These are phyloP conservation scores for Acanthurus tractus DNA, from an alignment of 2,797 vertebrate species.

Conservation along the genomic window DNA sequence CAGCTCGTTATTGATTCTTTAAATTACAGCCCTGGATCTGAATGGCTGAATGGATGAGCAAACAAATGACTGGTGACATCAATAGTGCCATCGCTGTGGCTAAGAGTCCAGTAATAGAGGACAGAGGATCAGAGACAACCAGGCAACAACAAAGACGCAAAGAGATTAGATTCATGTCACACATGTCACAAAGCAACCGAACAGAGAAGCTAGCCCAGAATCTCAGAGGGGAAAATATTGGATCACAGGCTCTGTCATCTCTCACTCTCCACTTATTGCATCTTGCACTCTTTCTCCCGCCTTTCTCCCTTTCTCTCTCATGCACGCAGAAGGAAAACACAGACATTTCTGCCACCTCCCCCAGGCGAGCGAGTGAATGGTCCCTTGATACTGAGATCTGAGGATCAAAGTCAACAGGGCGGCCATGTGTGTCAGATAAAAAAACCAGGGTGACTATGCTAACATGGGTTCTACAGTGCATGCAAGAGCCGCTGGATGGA, in stretches of 20 bases:
- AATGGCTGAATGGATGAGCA: slow-evolving; percentile 60
- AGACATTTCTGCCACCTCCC: slow-evolving; percentile 79
- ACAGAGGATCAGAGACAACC: slow-evolving; percentile 50
- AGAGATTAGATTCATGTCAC: slow-evolving; percentile 71
- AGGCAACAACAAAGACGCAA: slow-evolving; percentile 62
- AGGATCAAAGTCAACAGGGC: slow-evolving; percentile 80
- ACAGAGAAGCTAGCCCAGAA: slow-evolving; percentile 53
- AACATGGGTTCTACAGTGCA: slow-evolving; percentile 47
- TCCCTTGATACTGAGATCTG: slow-evolving; percentile 78
- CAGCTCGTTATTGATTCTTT: slow-evolving; percentile 67
- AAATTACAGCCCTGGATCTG: slow-evolving; percentile 66
- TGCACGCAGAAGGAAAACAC: slow-evolving; percentile 71
- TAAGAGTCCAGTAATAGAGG: slow-evolving; percentile 52
- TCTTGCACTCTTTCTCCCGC: slow-evolving; percentile 38
- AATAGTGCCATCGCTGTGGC: slow-evolving; percentile 55
- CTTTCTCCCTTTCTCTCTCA: slow-evolving; percentile 50
- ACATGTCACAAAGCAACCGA: slow-evolving; percentile 51
- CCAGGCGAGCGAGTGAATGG: slow-evolving; percentile 68
- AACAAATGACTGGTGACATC: slow-evolving; percentile 65
- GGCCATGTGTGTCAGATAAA: slow-evolving; percentile 66
- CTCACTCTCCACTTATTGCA: slow-evolving; percentile 74
- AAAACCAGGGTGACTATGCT: slow-evolving; percentile 43
- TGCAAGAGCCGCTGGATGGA: slow-evolving; percentile 41
- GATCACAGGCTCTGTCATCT: slow-evolving; percentile 76
- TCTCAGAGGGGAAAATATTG: slow-evolving; percentile 68